Base-by-base conservation (phyloP, 2,113 vertebrate species). In the Pelusios castaneus region DNA sequence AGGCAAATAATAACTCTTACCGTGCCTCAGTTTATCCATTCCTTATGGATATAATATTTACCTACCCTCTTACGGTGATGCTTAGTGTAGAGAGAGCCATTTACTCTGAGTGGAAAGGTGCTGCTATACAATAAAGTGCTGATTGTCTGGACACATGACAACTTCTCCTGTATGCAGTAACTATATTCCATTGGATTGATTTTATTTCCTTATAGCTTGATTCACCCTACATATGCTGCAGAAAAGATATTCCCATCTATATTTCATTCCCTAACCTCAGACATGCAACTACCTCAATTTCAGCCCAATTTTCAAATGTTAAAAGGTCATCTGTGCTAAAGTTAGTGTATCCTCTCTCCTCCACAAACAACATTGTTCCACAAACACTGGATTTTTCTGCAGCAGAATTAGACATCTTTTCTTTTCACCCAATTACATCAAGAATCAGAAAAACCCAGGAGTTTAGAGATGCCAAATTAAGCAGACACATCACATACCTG, bases 401-500 rank as follows among this genome's bases (percentile, higher is more conserved):
- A 45, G 13, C 73, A 41, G 43, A 43, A 24, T 27, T 45, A 43
- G 22, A 45, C 24, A 45, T 2, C 41, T 43, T 45, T 75, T 45
- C 12, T 41, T 21, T 75, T 43, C 41, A 24, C 73, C 13, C 73
- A 43, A 25, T 41, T 75, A 27, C 8, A 43, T 41, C 73, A 75
- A 75, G 73, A 27, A 43, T 27, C 22, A 43, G 43, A 11, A 24
- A 45, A 75, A 41, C 12, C 51, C 73, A 41, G 9, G 9, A 25
- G 21, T 38, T 67, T 70, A 38, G n/a, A 25, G 22, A 67, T n/a
- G 58, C 16, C 29, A 67, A 31, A 67, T 67, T 41, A 73, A 38
- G 34, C 16, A 41, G 45, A 55, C 24, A 55, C 24, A 21, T 27
- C 55, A 92, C 88, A 95, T 96, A 99, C 99, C 98, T 99, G 99